Conservation (phyloP, 2,797 vertebrate genomes). For the Meriones psammophilus region DNA sequence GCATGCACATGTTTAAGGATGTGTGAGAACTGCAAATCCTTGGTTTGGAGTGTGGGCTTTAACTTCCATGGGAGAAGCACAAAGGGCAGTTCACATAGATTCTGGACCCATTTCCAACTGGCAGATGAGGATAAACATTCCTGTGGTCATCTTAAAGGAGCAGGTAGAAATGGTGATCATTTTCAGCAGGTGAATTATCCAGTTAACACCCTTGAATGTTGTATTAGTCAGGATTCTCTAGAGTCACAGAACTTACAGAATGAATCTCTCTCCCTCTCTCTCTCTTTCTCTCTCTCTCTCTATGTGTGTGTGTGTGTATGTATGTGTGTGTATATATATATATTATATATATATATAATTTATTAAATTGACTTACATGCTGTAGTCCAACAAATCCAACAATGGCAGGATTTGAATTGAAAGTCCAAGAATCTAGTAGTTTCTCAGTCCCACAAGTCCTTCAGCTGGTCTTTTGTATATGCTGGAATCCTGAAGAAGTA, state of each 20-base stretch:
- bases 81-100: background rate
- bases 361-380: too few species aligned
- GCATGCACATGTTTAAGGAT: background rate
- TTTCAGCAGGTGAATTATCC: background rate
- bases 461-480: background rate
- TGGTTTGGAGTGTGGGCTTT: background rate
- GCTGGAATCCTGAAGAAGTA: background rate
- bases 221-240: background rate
- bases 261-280: background rate
- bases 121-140: background rate
- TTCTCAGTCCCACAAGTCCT: background rate
- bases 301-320: too few species aligned
- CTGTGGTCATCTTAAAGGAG: background rate
- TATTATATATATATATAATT: background rate
- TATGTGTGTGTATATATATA: too few species aligned
- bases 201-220: background rate
- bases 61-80: background rate
- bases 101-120: background rate
- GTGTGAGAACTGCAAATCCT: background rate
- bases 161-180: background rate
- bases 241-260: background rate
- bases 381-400: background rate
- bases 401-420: background rate
- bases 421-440: background rate
- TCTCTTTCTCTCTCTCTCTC: too few species aligned